Percentiles rank a stretch among this genome's conserved stretches.
Evolutionary conservation across 2,797 vertebrate genomes (phyloP).

Genomic region (Erethizon dorsatum): DNA sequence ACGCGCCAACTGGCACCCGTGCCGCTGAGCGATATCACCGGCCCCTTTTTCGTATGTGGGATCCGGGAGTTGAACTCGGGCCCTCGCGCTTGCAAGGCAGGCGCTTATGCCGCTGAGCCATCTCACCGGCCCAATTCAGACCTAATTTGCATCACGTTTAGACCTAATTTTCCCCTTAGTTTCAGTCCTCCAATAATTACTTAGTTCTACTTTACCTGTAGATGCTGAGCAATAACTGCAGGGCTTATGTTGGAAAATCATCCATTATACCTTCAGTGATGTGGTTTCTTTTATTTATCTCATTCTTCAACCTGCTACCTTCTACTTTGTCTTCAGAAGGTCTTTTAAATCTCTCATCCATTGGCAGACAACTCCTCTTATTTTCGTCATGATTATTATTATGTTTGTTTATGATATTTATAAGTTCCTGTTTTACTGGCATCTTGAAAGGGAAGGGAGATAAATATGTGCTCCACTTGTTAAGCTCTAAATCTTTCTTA

Average conservation of each 20-base stretch:
- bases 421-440: neutral
- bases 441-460: neutral
- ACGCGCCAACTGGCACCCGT: too few relatives aligned
- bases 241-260: neutral
- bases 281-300: neutral
- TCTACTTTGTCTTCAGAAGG: neutral
- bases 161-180: neutral
- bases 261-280: rapidly evolving
- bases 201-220: neutral
- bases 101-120: too few relatives aligned
- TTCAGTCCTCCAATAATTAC: neutral
- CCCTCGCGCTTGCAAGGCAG: too few relatives aligned
- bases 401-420: neutral
- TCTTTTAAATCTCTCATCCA: neutral
- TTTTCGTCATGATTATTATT: neutral
- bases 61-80: too few relatives aligned
- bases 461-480: neutral
- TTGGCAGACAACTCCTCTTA: neutral
- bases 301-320: neutral
- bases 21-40: too few relatives aligned
- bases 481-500: neutral
- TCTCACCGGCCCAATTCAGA: neutral
- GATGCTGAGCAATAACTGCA: neutral
- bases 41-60: too few relatives aligned
- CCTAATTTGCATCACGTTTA: neutral